Evolutionary conservation across 2,888 invertebrate species (phyloP), one percentile per base, ranked within the genome.

Genomic region (Xestia ashworthii): DNA sequence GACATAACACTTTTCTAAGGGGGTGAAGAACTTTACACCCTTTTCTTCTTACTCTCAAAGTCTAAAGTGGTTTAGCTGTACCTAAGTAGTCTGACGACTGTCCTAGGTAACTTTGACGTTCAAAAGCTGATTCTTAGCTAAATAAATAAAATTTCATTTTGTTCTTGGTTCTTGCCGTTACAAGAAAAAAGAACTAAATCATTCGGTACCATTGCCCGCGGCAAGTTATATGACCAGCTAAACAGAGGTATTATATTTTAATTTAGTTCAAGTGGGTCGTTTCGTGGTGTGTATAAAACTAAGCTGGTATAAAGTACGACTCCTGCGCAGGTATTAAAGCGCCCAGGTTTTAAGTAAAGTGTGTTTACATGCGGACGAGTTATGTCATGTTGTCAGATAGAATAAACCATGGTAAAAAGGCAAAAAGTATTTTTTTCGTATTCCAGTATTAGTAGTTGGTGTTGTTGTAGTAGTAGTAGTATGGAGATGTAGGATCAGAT

Each of bases 311-410:
- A 89, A 85, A 85, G 83, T 89, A 87, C 81, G 85, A 74, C 88
- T 81, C 87, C 83, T 86, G 89, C 87, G 78, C 85, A 80, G 78
- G 86, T 88, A 83, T 87, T 88, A 87, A 82, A 84, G 82, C 74
- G 74, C 74, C 75, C 73, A 84, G 84, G 78, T 88, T 88, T 87
- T 90, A 87, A 88, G 80, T 72, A 75, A 16, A 41, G 22, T 5
- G 5, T 83, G 92, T 71, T 91, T 85, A 93, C 90, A 94, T 93
- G 90, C 46, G 48, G 77, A 32, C 1, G 3, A 19, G 25, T 32
- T 55, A 46, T 14, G 3, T 76, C 53, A 38, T 3, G 50, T 25
- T 41, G 1, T 64, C 53, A 25, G 6, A 32, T 22, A n/a, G 50
- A 41, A 1, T 41, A 41, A 41, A 41, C 41, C 8, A 41, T 41